Conservation (phyloP, 1,140 invertebrate genomes). For the Drosophila lowei region DNA sequence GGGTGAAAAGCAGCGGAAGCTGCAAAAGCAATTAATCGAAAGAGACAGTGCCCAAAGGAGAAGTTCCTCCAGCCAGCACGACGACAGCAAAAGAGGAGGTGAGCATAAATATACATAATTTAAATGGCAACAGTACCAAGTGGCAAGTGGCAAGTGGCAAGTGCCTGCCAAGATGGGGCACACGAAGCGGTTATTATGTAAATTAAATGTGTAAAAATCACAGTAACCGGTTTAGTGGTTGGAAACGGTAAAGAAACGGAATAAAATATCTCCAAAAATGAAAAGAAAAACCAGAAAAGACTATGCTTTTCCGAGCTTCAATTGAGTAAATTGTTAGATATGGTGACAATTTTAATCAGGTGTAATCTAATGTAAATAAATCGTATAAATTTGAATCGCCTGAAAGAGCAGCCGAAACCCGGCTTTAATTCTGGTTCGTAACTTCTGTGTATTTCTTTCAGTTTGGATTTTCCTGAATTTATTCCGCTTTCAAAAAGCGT, state of each 20-base stretch:
- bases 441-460: no score
- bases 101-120: slow-evolving; percentile 77
- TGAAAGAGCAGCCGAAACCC: no score
- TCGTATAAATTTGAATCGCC: no score
- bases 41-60: slow-evolving; percentile 19
- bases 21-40: slow-evolving; percentile 70
- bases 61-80: slow-evolving; percentile 3
- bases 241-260: no score
- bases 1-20: slow-evolving; percentile 26
- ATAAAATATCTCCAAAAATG: neutral
- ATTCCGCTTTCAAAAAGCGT: no score
- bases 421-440: no score
- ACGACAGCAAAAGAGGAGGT: slow-evolving; percentile 42
- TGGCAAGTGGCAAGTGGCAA: slow-evolving; percentile 34
- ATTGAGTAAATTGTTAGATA: no score
- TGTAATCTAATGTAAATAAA: no score
- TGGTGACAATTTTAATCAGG: no score
- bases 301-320: no score
- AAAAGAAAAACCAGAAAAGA: neutral
- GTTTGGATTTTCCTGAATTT: no score
- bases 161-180: neutral
- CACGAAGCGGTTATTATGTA: neutral
- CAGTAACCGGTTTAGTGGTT: neutral
- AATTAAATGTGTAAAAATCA: neutral
- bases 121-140: slow-evolving; percentile 12